Evolutionary conservation across 2,888 invertebrate species (phyloP).

Genomic region (Glyphotaelius pellucidus): DNA sequence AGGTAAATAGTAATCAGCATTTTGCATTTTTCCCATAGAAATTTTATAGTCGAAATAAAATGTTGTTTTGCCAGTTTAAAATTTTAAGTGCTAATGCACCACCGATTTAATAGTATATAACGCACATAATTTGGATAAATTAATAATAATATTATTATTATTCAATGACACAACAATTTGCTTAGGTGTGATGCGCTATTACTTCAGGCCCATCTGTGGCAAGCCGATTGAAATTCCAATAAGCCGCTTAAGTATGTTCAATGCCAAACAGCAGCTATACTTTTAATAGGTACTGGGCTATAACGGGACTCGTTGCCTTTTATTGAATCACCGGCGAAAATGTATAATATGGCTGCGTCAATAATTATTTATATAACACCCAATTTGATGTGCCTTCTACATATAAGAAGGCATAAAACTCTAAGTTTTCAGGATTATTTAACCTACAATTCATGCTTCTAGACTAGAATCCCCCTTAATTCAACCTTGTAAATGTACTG

Average conservation of each 20-base stretch:
- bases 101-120: background rate
- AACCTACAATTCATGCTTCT: no score
- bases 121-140: background rate
- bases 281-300: background rate
- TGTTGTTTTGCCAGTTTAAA: background rate
- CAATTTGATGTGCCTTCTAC: background rate
- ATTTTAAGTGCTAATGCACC: background rate
- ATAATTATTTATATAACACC: background rate
- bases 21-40: background rate
- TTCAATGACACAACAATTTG: background rate
- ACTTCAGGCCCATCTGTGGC: conserved; percentile 7
- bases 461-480: no score
- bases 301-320: conserved; percentile 9
- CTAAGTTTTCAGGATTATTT: no score
- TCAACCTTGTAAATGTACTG: no score
- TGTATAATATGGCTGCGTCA: background rate
- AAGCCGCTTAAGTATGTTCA: conserved; percentile 16
- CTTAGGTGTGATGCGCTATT: conserved; percentile 6
- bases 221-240: conserved; percentile 16
- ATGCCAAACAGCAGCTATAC: background rate
- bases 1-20: no score
- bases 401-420: background rate
- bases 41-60: background rate
- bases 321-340: background rate
- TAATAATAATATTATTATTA: background rate